Evolutionary conservation across 2,888 invertebrate species (phyloP).

Genomic region (Myopa tessellatipennis): DNA sequence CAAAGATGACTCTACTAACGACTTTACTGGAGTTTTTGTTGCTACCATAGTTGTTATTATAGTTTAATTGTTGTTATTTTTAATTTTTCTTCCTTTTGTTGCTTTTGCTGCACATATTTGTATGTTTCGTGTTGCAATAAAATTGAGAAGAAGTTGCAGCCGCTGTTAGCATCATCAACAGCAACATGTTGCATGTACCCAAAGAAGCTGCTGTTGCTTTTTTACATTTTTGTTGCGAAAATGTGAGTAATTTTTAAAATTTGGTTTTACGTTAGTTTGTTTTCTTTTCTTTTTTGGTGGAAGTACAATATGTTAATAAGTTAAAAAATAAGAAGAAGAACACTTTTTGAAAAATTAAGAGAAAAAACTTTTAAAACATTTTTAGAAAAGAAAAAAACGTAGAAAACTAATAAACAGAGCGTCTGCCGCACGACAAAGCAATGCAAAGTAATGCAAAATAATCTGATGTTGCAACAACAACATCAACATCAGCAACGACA

Average conservation of each 20-base stretch:
- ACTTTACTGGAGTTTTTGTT: slow-evolving; percentile 2
- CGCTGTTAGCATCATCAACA: slow-evolving; percentile 2
- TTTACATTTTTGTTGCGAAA: neutral
- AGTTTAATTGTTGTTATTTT: slow-evolving; percentile 12
- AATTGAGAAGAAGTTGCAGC: neutral
- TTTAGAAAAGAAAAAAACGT: neutral
- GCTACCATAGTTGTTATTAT: neutral
- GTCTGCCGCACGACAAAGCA: slow-evolving; percentile 7
- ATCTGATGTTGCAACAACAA: slow-evolving; percentile 14
- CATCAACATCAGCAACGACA: neutral
- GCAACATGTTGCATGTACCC: no score
- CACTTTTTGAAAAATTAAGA: no score
- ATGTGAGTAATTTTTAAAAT: neutral
- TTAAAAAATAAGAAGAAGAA: neutral
- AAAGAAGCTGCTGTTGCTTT: neutral
- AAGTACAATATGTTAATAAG: neutral
- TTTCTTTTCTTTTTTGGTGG: neutral
- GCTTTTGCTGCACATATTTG: neutral
- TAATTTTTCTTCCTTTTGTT: slow-evolving; percentile 22
- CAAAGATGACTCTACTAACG: slow-evolving; percentile 9
- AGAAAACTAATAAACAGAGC: neutral
- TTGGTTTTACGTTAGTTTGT: neutral
- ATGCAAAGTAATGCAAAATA: neutral
- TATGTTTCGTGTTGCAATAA: slow-evolving; percentile 2
- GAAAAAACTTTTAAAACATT: neutral